These are phyloP conservation scores for Agrotis clavis DNA, from an alignment of 2,888 invertebrate species.

Conservation along the genomic window DNA sequence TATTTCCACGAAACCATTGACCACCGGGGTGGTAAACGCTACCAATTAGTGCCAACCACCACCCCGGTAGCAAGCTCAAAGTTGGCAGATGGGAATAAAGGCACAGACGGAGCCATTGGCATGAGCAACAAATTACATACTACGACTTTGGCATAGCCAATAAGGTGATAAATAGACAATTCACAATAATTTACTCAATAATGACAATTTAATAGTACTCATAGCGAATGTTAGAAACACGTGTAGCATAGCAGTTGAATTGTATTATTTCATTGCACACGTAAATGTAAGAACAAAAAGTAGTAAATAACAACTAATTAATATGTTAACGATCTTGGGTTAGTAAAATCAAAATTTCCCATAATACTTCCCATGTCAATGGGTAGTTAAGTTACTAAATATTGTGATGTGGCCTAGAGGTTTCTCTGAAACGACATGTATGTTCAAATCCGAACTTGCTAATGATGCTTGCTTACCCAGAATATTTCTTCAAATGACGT, in stretches of 20 bases:
- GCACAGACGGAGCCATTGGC: no score
- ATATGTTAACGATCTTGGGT: background rate
- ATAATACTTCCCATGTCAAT: slow-evolving; percentile 2
- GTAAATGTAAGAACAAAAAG: background rate
- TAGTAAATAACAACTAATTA: slow-evolving; percentile 3
- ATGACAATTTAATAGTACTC: slow-evolving; percentile 17
- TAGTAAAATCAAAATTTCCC: background rate
- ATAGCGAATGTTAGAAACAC: slow-evolving; percentile 9
- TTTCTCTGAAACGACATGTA: no score
- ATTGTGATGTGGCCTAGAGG: no score
- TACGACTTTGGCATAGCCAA: background rate
- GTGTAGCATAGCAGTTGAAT: background rate
- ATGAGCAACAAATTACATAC: background rate
- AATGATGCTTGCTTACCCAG: no score
- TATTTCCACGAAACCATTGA: no score
- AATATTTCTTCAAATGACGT: no score
- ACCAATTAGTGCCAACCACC: no score
- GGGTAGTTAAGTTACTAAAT: background rate
- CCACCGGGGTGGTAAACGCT: no score
- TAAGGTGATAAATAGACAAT: background rate
- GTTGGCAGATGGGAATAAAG: no score
- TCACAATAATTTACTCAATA: background rate
- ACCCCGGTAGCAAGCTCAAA: no score
- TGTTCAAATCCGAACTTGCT: no score
- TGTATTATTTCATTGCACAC: slow-evolving; percentile 13